Percentiles rank a stretch among this genome's conserved stretches.
Evolutionary conservation across 2,888 invertebrate genomes (phyloP).

Genomic region (Epicampocera succincta): DNA sequence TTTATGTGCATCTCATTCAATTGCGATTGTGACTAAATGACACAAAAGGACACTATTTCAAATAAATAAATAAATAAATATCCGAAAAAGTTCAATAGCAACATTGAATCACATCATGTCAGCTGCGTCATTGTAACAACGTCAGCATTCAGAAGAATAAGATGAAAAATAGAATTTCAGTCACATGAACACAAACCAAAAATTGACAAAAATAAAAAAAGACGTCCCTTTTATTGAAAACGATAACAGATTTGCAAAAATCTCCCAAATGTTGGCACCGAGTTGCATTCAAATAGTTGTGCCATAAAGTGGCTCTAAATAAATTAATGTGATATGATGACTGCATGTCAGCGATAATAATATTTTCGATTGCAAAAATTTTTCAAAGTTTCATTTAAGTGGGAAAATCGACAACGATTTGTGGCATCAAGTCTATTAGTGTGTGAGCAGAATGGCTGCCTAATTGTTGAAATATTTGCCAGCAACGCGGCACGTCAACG

Average conservation of each 20-base stretch:
- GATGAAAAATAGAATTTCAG: not conserved
- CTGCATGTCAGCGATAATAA: constrained; percentile 57
- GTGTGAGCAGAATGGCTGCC: not conserved
- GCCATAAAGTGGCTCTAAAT: constrained; percentile 24
- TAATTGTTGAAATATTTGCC: not conserved
- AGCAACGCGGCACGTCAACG: too few relatives aligned
- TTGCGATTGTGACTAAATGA: too few relatives aligned
- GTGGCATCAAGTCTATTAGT: not conserved
- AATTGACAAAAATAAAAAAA: not conserved
- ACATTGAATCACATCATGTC: constrained; percentile 40
- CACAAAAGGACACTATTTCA: not conserved
- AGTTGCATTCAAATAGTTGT: constrained; percentile 41
- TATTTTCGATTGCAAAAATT: constrained; percentile 49
- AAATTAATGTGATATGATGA: constrained; percentile 29
- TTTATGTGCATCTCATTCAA: too few relatives aligned
- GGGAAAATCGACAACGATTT: constrained; percentile 24
- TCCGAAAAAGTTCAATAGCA: not conserved
- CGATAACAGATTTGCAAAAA: not conserved
- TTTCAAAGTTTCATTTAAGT: constrained; percentile 34
- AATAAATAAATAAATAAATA: not conserved
- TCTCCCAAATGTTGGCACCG: constrained; percentile 19
- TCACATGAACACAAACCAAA: constrained; percentile 3
- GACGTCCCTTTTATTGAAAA: constrained; percentile 10
- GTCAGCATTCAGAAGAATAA: not conserved
- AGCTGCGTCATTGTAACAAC: constrained; percentile 31